Conservation (phyloP, 2,113 vertebrate species). For the Maccullochella peelii region DNA sequence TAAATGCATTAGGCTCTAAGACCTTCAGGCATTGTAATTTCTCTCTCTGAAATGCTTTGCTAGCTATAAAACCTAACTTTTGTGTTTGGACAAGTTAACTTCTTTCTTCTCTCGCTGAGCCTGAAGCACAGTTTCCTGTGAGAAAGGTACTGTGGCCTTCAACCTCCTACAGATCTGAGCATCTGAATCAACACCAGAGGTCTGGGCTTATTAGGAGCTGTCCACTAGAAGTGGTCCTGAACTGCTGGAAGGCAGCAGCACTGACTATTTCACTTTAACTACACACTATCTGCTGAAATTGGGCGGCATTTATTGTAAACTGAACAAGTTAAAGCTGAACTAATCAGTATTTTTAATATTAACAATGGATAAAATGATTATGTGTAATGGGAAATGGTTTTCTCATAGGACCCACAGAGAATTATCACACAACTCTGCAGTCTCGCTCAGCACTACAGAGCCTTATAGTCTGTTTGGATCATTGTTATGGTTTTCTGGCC, state of each 20-base stretch:
- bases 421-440: background rate
- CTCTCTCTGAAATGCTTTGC: background rate
- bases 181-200: background rate
- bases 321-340: background rate
- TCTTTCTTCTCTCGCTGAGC: background rate
- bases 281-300: background rate
- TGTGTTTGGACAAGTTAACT: background rate
- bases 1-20: background rate
- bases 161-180: background rate
- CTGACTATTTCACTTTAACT: background rate
- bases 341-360: background rate
- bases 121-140: background rate
- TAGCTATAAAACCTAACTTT: background rate
- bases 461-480: background rate
- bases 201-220: conserved; percentile 44
- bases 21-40: conserved; percentile 21
- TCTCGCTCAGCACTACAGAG: background rate
- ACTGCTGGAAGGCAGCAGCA: conserved; percentile 12
- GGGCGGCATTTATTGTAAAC: background rate
- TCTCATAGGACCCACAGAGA: background rate
- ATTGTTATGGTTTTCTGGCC: background rate
- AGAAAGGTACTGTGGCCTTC: background rate
- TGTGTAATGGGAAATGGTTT: background rate
- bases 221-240: conserved; percentile 58
- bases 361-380: background rate